Conservation (phyloP, 1,140 invertebrate genomes). For the Yoshiicerus persimilis region DNA sequence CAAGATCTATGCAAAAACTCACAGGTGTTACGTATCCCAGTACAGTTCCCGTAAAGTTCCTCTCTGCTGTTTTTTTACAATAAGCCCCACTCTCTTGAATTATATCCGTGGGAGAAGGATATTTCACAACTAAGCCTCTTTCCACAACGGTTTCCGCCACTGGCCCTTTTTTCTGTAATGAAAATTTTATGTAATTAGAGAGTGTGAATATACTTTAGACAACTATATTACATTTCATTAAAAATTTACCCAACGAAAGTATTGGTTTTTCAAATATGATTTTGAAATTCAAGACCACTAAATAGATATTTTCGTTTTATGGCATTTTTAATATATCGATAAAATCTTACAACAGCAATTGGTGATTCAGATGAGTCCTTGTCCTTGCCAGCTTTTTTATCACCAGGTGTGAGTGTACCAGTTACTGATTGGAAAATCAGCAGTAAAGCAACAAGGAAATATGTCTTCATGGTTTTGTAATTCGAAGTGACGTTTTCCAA, state of each 20-base stretch:
- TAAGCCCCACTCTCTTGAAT: conserved; percentile 72
- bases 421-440: background rate
- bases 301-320: background rate
- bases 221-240: too few species aligned
- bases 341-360: background rate
- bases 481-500: too few species aligned
- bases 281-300: background rate
- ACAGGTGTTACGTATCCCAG: conserved; percentile 90
- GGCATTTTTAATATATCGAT: background rate
- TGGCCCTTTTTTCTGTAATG: conserved; percentile 60
- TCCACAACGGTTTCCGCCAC: conserved; percentile 68
- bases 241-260: too few species aligned
- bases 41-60: conserved; percentile 69
- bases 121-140: conserved; percentile 66
- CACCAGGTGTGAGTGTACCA: conserved; percentile 33
- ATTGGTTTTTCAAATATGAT: background rate
- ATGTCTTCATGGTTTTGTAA: background rate
- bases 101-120: conserved; percentile 70
- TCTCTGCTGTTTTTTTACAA: conserved; percentile 65
- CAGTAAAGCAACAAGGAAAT: background rate
- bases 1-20: conserved; percentile 50
- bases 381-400: conserved; percentile 28
- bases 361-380: background rate
- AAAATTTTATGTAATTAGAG: background rate
- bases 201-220: too few species aligned